Percentiles rank a stretch among this genome's conserved stretches.
Conservation (phyloP, 2,113 vertebrate species). For the Labrus mixtus region DNA sequence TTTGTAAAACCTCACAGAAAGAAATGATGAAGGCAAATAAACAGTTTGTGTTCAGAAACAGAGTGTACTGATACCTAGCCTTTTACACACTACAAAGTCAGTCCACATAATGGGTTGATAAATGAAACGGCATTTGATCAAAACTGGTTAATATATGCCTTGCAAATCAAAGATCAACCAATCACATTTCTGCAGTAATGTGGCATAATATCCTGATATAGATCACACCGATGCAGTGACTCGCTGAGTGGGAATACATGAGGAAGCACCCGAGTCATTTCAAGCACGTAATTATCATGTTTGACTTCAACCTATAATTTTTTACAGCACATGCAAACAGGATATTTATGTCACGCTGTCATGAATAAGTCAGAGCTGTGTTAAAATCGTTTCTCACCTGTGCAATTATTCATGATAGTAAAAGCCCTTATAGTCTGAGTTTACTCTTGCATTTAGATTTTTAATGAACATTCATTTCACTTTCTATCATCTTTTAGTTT, state of each 20-base stretch:
- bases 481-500: neutral
- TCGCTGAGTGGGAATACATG: constrained; percentile 17
- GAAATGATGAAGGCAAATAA: neutral
- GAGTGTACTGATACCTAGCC: too few species aligned
- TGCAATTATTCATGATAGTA: neutral
- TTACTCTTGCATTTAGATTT: neutral
- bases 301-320: constrained; percentile 59
- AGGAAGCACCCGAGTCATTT: constrained; percentile 46
- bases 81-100: too few species aligned
- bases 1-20: neutral
- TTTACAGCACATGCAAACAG: constrained; percentile 26
- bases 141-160: constrained; percentile 1
- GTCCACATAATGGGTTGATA: neutral
- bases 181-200: neutral
- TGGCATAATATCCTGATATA: neutral
- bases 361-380: constrained; percentile 6
- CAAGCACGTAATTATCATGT: constrained; percentile 55
- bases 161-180: constrained; percentile 5
- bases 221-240: constrained; percentile 23
- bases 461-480: neutral
- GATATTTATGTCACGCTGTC: constrained; percentile 5
- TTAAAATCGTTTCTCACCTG: constrained; percentile 28
- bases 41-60: neutral
- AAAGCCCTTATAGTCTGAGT: neutral
- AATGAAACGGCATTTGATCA: constrained; percentile 14